Evolutionary conservation across 2,113 vertebrate species (phyloP).

Genomic region (Macquaria australasica): DNA sequence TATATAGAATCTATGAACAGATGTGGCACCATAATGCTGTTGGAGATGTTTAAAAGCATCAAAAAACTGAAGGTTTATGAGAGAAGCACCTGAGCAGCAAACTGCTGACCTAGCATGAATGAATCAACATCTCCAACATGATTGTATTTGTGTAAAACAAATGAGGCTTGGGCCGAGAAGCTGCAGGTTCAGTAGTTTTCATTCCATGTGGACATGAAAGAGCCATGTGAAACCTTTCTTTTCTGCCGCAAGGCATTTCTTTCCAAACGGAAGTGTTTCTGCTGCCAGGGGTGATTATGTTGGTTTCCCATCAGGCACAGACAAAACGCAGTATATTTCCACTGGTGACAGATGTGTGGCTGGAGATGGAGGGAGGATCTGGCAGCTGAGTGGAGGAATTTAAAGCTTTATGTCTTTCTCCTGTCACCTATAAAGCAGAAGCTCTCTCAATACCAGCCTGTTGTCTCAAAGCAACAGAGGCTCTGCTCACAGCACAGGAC

Average conservation of each 20-base stretch:
- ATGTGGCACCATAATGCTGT: not conserved
- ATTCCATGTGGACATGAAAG: conserved; percentile 9
- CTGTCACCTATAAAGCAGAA: not conserved
- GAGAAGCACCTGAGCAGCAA: conserved; percentile 7
- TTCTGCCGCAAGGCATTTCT: not conserved
- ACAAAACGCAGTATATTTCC: not conserved
- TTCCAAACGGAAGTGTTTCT: not conserved
- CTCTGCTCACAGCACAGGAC: no score
- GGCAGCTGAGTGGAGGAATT: not conserved
- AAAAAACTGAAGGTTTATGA: not conserved
- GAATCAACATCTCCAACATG: not conserved
- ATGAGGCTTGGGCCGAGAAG: conserved; percentile 37
- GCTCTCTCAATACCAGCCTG: not conserved
- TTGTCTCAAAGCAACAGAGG: not conserved
- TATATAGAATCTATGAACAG: not conserved
- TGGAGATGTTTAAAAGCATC: not conserved
- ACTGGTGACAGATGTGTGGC: not conserved
- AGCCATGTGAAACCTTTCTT: not conserved
- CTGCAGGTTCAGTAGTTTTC: conserved; percentile 65
- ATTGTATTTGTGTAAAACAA: conserved; percentile 12
- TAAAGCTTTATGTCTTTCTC: not conserved
- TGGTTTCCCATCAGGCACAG: conserved; percentile 5
- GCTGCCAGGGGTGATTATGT: not conserved
- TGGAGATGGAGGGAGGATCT: not conserved
- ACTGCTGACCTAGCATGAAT: conserved; percentile 20